phyloP scores from a whole-genome alignment of 2,113 vertebrate genomes.

The Amazona guildingii region DNA sequence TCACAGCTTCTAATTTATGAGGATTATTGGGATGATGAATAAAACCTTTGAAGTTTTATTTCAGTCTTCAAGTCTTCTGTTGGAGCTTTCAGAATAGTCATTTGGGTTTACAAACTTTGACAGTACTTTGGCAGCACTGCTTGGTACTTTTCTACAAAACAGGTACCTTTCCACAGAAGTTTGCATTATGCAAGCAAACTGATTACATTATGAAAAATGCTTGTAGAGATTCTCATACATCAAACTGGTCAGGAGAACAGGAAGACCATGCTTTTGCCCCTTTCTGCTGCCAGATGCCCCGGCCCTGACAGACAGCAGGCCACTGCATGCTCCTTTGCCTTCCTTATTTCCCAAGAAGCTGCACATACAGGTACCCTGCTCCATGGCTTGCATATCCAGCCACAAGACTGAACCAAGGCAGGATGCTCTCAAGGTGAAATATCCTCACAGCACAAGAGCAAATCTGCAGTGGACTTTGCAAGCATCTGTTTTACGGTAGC shows the following conservation, averaged over 20 bases:
- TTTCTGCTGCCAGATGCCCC: not conserved
- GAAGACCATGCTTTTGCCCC: not conserved
- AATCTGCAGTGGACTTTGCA: not conserved
- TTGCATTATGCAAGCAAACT: not conserved
- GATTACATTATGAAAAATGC: not conserved
- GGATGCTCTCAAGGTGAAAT: not conserved
- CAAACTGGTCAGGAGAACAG: not conserved
- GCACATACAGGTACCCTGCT: not conserved
- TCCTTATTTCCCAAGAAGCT: not conserved
- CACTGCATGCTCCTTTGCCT: not conserved
- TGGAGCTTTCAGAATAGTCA: not conserved
- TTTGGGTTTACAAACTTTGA: not conserved
- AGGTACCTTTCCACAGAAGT: not conserved
- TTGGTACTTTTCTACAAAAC: not conserved
- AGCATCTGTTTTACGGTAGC: not conserved
- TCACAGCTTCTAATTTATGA: not conserved
- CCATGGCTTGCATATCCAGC: not conserved
- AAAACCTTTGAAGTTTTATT: not conserved
- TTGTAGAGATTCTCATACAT: not conserved
- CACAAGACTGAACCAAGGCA: not conserved
- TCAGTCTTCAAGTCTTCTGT: not conserved
- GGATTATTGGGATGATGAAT: not conserved
- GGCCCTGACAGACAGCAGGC: not conserved
- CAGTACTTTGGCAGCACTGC: not conserved
- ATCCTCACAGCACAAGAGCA: rapidly evolving